A percentile compares a stretch with the other conserved stretches of the same genome.
Evolutionary conservation across 92 coral and sea anemone genomes (phyloP).

Genomic region (Porites rus): DNA sequence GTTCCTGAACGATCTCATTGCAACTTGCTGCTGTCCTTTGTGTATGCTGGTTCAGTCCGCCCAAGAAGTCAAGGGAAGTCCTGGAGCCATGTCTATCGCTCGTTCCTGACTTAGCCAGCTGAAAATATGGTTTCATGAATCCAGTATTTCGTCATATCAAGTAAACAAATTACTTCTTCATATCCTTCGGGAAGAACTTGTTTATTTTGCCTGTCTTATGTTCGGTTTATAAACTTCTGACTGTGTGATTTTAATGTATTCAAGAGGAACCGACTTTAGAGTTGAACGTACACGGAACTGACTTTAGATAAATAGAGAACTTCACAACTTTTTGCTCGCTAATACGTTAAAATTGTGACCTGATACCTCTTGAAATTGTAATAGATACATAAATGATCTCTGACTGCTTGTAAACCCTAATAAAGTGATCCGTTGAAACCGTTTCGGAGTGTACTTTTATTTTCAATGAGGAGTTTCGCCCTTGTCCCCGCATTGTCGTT

Average conservation of each 20-base stretch:
- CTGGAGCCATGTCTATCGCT: slow-evolving; percentile 81
- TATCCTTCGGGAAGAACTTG: no score
- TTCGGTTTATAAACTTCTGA: background rate
- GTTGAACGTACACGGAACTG: background rate
- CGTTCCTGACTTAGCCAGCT: slow-evolving; percentile 49
- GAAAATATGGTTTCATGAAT: background rate
- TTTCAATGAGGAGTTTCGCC: background rate
- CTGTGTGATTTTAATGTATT: no score
- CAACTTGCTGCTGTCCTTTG: slow-evolving; percentile 83
- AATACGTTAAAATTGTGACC: no score
- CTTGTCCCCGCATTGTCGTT: slow-evolving; percentile 8
- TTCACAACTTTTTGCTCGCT: no score
- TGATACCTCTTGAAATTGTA: no score
- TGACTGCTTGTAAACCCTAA: background rate
- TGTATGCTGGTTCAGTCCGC: slow-evolving; percentile 93
- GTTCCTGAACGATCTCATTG: slow-evolving; percentile 68
- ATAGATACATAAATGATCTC: background rate
- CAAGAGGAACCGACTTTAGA: no score
- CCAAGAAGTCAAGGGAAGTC: slow-evolving; percentile 88
- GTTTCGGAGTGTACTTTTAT: background rate
- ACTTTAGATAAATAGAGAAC: background rate
- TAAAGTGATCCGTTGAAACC: background rate
- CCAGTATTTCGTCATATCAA: background rate
- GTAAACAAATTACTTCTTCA: background rate
- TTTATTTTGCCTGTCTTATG: no score